Base-by-base conservation (phyloP, 53 echinoderm and acorn worm species). In the Patiria pectinifera region DNA sequence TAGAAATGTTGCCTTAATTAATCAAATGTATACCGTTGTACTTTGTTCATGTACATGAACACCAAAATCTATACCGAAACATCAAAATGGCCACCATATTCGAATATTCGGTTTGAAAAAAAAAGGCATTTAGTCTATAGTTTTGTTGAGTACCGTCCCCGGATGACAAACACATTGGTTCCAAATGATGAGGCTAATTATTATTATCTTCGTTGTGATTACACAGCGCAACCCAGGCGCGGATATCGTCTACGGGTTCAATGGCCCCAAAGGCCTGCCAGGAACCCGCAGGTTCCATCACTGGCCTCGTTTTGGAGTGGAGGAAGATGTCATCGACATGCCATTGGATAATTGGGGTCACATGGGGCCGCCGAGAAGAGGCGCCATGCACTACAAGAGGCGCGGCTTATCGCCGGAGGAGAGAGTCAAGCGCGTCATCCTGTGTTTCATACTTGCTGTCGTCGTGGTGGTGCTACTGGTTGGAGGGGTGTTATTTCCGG, bases 221-320 rank as follows among this genome's bases (percentile, higher is more conserved):
- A 21, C 24, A 74, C 74, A 74, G 74, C n/a, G 24, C 74, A 74
- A 74, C 21, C 74, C 74, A 15, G 74, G 21, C 2, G 74, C 74
- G 16, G 74, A 74, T 24, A 19, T 74, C 21, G 74, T 74, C 74
- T 74, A 74, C 16, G 74, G 2, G 24, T 74, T 74, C 74, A 74
- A 11, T 7, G 16, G 6, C 6, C n/a, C 74, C 6, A 24, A 18
- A 11, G 74, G 74, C n/a, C 24, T 74, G 21, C 15, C 74, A 6
- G 74, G 74, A 74, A 74, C 74, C n/a, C 21, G 74, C 7, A 11
- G 16, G 24, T 74, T 74, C 16, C 74, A 74, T 24, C 74, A 19
- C 74, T 74, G 74, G 74, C 74, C 74, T 74, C 74, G 74, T 24
- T 74, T 74, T 74, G 74, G 74, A 74, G 74, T 74, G 74, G 74